Evolutionary conservation across 23 tunicate species (phyloP), one percentile per base, ranked within the genome.

Genomic region (Diplosoma virens): DNA sequence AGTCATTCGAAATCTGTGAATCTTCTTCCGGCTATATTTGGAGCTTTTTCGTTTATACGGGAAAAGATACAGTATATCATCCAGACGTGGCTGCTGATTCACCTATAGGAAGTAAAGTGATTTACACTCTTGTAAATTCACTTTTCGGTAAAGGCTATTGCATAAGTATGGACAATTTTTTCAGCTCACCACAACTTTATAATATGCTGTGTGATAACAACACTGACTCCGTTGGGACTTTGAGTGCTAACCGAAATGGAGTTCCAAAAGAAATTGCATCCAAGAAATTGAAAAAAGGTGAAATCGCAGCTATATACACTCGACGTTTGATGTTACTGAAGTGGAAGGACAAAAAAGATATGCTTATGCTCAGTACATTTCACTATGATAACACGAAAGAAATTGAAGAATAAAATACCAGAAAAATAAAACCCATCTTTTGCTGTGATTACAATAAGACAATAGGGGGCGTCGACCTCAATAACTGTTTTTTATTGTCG

Each of bases 391-490:
- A 23, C 64, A 18, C 64, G 6, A 21, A 56, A 56, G 25, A 56
- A n/a, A 23, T 56, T 5, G 16, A 16, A 11, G 16, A 9, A 9
- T 16, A 45, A 45, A 45, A 16, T 16, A 16, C 52, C 11, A 9
- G 14, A 9, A 45, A 11, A 45, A 45, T 45, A 45, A 45, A 45
- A 45, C 52, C 52, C n/a, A n/a, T 11, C 22, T 5, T 56, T 14
- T 56, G 64, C 64, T 56, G 64, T n/a, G 64, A 56, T 21, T 56
- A 56, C 64, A 56, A 56, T 21, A 23, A 56, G 22, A 56, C 64
- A 5, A 56, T 56, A 23, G 64, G 64, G 6, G 24, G 64, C 6
- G 64, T 56, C 22, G 64, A 56, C 23, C 64, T 56, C 64, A 21
- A 23, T 56, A 23, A 56, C 23, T 14, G 22, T 23, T 56, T 56